A percentile compares a stretch with the other conserved stretches of the same genome.
These are phyloP conservation scores for Colius striatus DNA, from an alignment of 2,113 vertebrate species.

Conservation along the genomic window DNA sequence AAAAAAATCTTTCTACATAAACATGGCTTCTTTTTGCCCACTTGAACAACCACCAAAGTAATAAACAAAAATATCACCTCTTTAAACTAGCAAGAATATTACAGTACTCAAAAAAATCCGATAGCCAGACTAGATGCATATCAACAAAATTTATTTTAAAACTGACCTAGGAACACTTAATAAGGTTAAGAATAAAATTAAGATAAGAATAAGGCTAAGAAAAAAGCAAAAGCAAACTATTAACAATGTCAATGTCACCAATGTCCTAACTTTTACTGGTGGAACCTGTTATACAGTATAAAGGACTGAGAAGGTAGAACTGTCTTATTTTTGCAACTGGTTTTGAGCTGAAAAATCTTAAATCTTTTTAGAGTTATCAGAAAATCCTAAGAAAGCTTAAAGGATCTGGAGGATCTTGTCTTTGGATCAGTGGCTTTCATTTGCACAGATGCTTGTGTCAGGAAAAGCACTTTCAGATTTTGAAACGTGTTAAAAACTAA, in stretches of 20 bases:
- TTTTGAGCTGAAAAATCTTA: background rate
- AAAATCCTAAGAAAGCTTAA: background rate
- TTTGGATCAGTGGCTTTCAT: background rate
- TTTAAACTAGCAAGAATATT: background rate
- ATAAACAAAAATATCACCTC: background rate
- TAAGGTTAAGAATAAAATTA: too few relatives aligned
- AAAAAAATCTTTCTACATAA: background rate
- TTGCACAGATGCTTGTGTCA: background rate
- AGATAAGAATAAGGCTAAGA: too few relatives aligned
- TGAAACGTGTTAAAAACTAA: background rate
- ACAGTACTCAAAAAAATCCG: background rate
- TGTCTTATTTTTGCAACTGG: background rate
- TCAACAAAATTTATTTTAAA: background rate
- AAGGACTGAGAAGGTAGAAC: background rate
- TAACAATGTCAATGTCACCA: background rate
- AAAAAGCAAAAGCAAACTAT: background rate
- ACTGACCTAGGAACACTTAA: too few relatives aligned
- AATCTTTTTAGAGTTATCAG: background rate
- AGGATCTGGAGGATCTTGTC: background rate
- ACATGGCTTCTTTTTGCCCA: background rate
- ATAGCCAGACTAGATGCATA: background rate
- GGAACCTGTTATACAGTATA: background rate
- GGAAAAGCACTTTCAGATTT: background rate
- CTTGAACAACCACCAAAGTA: background rate
- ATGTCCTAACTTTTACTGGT: background rate